phyloP scores from a whole-genome alignment of 2,888 invertebrate genomes.

The Trichogramma evanescens region DNA sequence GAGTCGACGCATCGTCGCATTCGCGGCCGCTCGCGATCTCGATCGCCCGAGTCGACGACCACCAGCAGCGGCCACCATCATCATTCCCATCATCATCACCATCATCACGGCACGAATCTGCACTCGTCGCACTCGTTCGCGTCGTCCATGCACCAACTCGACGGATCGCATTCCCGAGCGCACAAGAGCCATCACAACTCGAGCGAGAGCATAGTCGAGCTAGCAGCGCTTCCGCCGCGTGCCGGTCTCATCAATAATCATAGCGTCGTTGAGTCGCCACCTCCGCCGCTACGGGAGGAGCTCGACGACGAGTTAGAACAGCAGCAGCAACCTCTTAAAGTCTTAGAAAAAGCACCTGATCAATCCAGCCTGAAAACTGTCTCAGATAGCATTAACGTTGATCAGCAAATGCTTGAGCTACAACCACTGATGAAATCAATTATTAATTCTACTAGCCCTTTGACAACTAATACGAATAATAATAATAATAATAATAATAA shows the following conservation, averaged over 20 bases:
- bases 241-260: background rate
- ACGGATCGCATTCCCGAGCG: background rate
- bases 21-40: slow-evolving; percentile 27
- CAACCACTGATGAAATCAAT: background rate
- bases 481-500: background rate
- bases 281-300: background rate
- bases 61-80: background rate
- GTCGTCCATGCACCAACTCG: no score
- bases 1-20: slow-evolving; percentile 26
- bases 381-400: no score
- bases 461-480: background rate
- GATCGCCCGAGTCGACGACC: slow-evolving; percentile 28
- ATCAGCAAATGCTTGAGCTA: no score
- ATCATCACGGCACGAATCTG: slow-evolving; percentile 3
- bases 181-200: slow-evolving; percentile 9
- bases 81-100: slow-evolving; percentile 14
- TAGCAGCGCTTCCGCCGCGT: background rate
- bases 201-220: slow-evolving; percentile 7
- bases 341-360: background rate
- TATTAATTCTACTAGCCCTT: no score
- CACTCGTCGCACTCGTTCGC: background rate
- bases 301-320: background rate
- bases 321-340: background rate
- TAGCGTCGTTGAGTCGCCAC: background rate
- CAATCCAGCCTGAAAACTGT: background rate